Evolutionary conservation across 2,113 vertebrate genomes (phyloP), one percentile per base, ranked within the genome.

Genomic region (Cebidichthys violaceus): DNA sequence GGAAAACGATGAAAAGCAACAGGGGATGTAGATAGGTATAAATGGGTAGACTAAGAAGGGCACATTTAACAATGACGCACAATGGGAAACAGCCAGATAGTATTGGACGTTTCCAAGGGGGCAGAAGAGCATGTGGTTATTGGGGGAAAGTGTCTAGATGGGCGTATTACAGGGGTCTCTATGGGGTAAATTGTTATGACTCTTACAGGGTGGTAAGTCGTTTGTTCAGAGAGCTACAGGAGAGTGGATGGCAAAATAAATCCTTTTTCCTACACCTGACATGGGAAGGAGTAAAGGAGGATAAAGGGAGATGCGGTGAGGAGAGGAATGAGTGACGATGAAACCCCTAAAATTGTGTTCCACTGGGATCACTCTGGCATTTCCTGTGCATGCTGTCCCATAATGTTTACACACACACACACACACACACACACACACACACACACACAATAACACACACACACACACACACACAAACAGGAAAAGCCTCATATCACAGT

Each of bases 351-450:
- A 89, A 76, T 86, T 18, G 27, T 37, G 1, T 45, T 84, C 89
- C 67, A 45, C 67, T 86, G 90, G 84, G 90, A 91, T 88, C 31
- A 47, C 54, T 82, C 67, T 83, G 92, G 92, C 85, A 94, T 93
- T 94, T 93, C 92, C 93, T 93, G 89, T 82, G 55, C 80, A 86
- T 79, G 41, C 57, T 84, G 79, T 88, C 79, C 55, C 81, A 72
- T 77, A 87, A 64, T 60, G 71, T 57, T 74, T 54, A 86, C 67
- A 67, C 33, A 55, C 61, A 71, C 33, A 67, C 60, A 75, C 74
- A 78, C n/a, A 79, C 66, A 75, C 66, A 82, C 50, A 57, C 80
- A 81, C 43, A 67, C 61, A 81, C 71, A 78, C 66, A 70, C 50
- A 43, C 69, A 81, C 27, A 69, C n/a, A n/a, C n/a, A n/a, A n/a